Evolutionary conservation across 2,113 vertebrate species (phyloP).

Genomic region (Bungarus multicinctus): DNA sequence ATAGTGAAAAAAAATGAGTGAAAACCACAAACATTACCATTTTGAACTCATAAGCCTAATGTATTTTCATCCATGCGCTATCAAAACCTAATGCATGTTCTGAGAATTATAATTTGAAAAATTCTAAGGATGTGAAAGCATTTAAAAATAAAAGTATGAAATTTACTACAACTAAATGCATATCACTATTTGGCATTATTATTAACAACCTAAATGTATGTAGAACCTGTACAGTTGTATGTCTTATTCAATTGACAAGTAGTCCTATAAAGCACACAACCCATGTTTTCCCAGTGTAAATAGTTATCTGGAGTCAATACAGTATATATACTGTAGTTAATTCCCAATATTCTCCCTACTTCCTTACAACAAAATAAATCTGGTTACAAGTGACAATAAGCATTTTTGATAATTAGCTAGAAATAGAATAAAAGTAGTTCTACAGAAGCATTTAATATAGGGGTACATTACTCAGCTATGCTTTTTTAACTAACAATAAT

Average conservation of each 20-base stretch:
- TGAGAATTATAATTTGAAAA: background rate
- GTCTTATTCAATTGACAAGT: background rate
- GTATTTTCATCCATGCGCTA: background rate
- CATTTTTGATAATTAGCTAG: background rate
- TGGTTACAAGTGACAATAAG: background rate
- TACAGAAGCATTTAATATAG: background rate
- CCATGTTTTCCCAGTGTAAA: background rate
- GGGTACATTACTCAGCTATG: background rate
- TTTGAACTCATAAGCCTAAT: conserved; percentile 32
- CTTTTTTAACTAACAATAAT: background rate
- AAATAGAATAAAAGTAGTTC: background rate
- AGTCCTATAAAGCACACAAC: background rate
- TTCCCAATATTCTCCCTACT: background rate
- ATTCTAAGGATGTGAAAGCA: background rate
- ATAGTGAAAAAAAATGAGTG: background rate
- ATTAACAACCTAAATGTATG: background rate
- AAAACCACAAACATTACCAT: conserved; percentile 27
- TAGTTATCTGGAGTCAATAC: background rate
- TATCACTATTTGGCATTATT: background rate
- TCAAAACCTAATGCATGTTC: background rate
- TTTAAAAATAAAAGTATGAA: background rate
- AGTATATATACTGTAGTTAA: background rate
- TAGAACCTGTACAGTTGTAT: background rate
- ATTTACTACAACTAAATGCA: background rate
- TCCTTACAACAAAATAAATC: background rate